Percentiles rank a stretch among this genome's conserved stretches.
Evolutionary conservation across 2,113 vertebrate genomes (phyloP).

Genomic region (Merops nubicus): DNA sequence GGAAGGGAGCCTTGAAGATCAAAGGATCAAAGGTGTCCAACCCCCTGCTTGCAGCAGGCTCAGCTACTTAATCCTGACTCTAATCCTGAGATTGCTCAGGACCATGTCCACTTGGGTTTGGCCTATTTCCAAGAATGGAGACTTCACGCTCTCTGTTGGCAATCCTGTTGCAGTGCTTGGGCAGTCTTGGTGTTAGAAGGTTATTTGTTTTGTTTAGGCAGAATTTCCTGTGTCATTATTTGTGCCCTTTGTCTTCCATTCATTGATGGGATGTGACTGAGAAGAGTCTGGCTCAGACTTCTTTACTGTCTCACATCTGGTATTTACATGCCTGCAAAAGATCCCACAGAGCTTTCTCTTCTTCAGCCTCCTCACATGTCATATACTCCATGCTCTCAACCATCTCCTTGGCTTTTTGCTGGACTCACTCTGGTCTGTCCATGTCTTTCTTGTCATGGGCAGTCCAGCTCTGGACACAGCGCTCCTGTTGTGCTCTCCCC

Average conservation of each 20-base stretch:
- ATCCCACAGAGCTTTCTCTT: not conserved
- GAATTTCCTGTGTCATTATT: not conserved
- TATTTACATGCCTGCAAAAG: not conserved
- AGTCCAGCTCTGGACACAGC: not conserved
- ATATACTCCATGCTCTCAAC: not conserved
- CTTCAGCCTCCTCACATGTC: accelerated
- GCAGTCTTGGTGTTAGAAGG: not conserved
- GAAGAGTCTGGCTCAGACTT: not conserved
- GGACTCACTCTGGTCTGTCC: not conserved
- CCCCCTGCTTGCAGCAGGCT: not conserved
- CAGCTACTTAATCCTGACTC: too few species aligned
- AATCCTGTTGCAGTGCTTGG: not conserved
- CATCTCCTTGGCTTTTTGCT: not conserved
- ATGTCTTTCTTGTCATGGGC: not conserved
- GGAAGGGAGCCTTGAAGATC: not conserved
- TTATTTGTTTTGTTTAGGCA: not conserved
- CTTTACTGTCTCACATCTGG: not conserved
- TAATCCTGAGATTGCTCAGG: not conserved
- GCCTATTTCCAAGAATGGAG: not conserved
- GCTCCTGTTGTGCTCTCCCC: not conserved
- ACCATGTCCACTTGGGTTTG: not conserved
- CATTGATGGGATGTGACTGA: not conserved
- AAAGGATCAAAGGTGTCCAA: not conserved
- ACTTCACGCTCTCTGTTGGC: not conserved
- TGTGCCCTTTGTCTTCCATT: not conserved